Conservation (phyloP, 2,888 invertebrate species). For the Bimastos eiseni region DNA sequence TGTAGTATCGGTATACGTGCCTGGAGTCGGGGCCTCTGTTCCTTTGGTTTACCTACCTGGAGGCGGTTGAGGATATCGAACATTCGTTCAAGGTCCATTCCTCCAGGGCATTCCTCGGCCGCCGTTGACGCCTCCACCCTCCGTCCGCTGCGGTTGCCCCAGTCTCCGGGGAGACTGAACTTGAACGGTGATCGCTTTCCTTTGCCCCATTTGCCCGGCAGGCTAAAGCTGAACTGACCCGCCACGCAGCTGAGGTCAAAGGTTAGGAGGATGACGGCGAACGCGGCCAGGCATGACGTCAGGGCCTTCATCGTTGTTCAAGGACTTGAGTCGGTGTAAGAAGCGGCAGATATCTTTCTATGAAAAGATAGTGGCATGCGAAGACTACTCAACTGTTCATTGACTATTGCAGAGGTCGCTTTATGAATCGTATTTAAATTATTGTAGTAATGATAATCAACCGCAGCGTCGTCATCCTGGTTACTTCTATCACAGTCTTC, state of each 20-base stretch:
- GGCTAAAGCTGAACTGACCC: conserved; percentile 33
- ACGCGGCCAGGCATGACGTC: neutral
- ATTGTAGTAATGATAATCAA: neutral
- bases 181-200: conserved; percentile 25
- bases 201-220: conserved; percentile 38
- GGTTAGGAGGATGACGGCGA: conserved; percentile 15
- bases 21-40: neutral
- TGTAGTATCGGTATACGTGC: too few relatives aligned
- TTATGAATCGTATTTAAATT: neutral
- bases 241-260: conserved; percentile 17
- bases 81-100: conserved; percentile 8
- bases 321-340: neutral
- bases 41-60: neutral
- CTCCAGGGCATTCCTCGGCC: neutral
- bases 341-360: neutral
- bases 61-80: conserved; percentile 20
- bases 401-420: neutral
- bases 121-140: neutral
- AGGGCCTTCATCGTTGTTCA: conserved; percentile 4
- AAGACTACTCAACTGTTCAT: neutral
- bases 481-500: neutral
- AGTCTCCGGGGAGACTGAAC: neutral
- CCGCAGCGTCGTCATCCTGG: neutral
- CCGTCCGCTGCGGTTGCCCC: conserved; percentile 16
- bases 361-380: neutral